Evolutionary conservation across 2,888 invertebrate species (phyloP), one percentile per base, ranked within the genome.

Genomic region (Phanerotoma sp.): DNA sequence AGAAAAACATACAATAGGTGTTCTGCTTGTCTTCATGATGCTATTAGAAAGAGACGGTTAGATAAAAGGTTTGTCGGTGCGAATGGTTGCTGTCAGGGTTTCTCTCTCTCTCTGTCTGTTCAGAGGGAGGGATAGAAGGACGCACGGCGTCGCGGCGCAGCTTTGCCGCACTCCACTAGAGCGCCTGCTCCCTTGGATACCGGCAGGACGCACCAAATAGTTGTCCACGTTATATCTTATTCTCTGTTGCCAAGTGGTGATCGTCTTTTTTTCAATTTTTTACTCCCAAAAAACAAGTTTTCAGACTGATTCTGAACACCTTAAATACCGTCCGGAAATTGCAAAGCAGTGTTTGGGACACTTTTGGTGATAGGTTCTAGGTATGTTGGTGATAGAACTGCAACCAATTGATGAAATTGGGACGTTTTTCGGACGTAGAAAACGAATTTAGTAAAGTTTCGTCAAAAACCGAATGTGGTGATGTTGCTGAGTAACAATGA

Each of bases 161-260:
- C 33, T 55, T 66, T 73, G 73, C 74, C 74, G 74, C 75, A 72
- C 75, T 74, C 74, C 71, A 66, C 65, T n/a, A 67, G 62, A 73
- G 70, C 71, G 70, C 68, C 62, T 71, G 62, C 65, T 60, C 64
- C 50, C 53, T 52, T 48, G 35, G 25, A 49, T 48, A n/a, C n/a
- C 48, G 35, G 35, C 44, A 52, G 51, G 54, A 53, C 45, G 42
- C 22, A 44, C 44, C n/a, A 21, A 21, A 56, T 48, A 51, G 41
- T 33, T 25, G 51, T 35, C 42, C 20, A 33, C 41, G 47, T 16
- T 33, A 7, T 21, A 21, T 18, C 15, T 15, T 28, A 38, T 45
- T 54, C 63, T 64, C 67, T 64, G 66, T 68, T 67, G 68, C 67
- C 66, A 67, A 66, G 67, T 67, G 67, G 62, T 60, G 50, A 47